These are phyloP conservation scores for Ernsta delagoae DNA, from an alignment of 2,888 invertebrate species.

Conservation along the genomic window DNA sequence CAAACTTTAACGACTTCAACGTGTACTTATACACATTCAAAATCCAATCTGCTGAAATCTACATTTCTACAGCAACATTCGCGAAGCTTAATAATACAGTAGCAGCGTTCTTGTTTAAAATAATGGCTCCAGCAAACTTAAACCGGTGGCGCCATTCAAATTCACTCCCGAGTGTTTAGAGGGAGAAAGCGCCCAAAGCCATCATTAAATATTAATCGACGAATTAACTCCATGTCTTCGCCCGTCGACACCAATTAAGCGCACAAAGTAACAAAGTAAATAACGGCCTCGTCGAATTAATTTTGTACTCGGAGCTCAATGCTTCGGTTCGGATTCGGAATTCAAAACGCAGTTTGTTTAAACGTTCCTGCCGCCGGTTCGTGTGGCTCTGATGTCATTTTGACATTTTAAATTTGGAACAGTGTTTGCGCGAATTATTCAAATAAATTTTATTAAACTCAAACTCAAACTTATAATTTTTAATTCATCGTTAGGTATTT, in stretches of 20 bases:
- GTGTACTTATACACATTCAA: slow-evolving; percentile 1
- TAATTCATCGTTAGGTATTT: too few relatives aligned
- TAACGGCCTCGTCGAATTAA: slow-evolving; percentile 75
- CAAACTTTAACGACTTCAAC: slow-evolving; percentile 6
- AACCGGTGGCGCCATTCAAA: slow-evolving; percentile 34
- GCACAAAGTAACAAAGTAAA: slow-evolving; percentile 81
- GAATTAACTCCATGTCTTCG: slow-evolving; percentile 81
- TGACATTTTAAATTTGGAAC: slow-evolving; percentile 22
- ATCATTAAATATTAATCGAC: slow-evolving; percentile 81
- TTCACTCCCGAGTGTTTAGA: slow-evolving; percentile 33
- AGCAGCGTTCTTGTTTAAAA: slow-evolving; percentile 36
- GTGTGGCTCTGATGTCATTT: slow-evolving; percentile 18
- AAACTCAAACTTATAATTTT: too few relatives aligned
- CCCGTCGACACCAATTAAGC: slow-evolving; percentile 79
- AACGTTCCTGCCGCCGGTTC: slow-evolving; percentile 52
- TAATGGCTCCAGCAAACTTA: slow-evolving; percentile 36
- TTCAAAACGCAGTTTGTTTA: slow-evolving; percentile 70
- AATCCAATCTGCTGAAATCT: slow-evolving; percentile 26
- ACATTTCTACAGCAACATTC: slow-evolving; percentile 27
- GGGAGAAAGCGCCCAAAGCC: slow-evolving; percentile 47
- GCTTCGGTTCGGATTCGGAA: slow-evolving; percentile 59
- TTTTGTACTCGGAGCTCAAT: slow-evolving; percentile 61
- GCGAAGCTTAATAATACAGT: slow-evolving; percentile 21
- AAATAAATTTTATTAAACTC: too few relatives aligned
- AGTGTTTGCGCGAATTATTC: not conserved